Evolutionary conservation across 2,888 invertebrate species (phyloP), one percentile per base, ranked within the genome.

Genomic region (Sphaerophoria rueppellii): DNA sequence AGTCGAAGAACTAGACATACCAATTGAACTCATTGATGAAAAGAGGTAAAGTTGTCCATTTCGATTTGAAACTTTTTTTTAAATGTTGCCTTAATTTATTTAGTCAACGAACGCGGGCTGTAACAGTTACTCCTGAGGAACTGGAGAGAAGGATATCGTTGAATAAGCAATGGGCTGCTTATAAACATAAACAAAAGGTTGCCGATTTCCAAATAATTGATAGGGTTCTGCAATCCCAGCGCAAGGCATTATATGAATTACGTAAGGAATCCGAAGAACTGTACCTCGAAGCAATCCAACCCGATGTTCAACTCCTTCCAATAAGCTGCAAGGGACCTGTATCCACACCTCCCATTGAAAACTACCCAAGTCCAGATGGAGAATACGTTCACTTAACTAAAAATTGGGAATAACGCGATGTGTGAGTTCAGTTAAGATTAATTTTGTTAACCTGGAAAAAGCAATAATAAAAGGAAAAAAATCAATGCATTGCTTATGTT

Each of bases 291-390:
- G 98, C 98, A 14, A 94, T 98, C 87, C 93, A 97, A 95, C 92
- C 95, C 5, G 98, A 98, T 90, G 90, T 94, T 16, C 91, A 92
- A 6, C 90, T 97, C 46, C 89, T 98, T 34, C 96, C 97, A 0
- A 94, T 94, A 87, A 92, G 93, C 24, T 89, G 93, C 2, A 93
- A 93, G 76, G 98, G 98, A 0, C 97, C 98, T 0, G 94, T 95
- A 0, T 93, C 95, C 37, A 98, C 98, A 0, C 98, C 98, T 4
- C 95, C 98, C 0, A 96, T 97, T 77, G 93, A 95, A 89, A 93
- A 94, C 85, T 99, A 97, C 90, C 93, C 94, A 0, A 94, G 95
- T 58, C 96, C 97, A 0, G 98, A 99, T 92, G 99, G 99, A 50
- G 97, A 98, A 89, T 98, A 98, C 90, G 90, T 94, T 32, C 96